Evolutionary conservation across 2,888 invertebrate species (phyloP).

Genomic region (Agriotes lineatus): DNA sequence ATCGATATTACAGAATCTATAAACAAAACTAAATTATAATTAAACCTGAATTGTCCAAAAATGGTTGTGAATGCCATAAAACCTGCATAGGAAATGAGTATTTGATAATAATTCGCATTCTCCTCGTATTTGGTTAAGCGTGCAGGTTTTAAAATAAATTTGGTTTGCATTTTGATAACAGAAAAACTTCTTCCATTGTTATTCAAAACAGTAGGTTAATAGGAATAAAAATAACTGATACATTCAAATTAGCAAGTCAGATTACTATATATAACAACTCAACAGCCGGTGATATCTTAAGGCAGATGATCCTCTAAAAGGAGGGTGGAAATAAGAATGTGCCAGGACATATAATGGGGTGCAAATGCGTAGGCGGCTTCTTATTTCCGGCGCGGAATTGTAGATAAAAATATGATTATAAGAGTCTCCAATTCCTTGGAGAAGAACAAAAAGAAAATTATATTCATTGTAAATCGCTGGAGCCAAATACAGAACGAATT

Average conservation of each 20-base stretch:
- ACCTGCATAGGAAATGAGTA: too few relatives aligned
- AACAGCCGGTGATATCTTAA: constrained; percentile 13
- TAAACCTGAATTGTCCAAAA: too few relatives aligned
- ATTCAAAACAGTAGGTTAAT: constrained; percentile 13
- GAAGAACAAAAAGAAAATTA: neutral
- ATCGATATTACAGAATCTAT: too few relatives aligned
- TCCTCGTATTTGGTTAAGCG: too few relatives aligned
- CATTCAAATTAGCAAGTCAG: constrained; percentile 22
- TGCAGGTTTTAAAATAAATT: neutral
- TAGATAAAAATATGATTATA: constrained; percentile 23
- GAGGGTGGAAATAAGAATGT: constrained; percentile 22
- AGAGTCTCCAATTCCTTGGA: neutral
- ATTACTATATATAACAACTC: constrained; percentile 11
- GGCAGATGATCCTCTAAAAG: constrained; percentile 9
- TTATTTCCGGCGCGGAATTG: constrained; percentile 2
- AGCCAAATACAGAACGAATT: too few relatives aligned
- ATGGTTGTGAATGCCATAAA: too few relatives aligned
- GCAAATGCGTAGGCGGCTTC: constrained; percentile 18
- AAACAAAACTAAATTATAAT: too few relatives aligned
- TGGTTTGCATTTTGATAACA: constrained; percentile 1
- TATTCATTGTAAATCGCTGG: neutral
- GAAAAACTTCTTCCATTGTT: constrained; percentile 9
- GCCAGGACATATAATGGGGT: constrained; percentile 10
- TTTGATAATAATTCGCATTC: too few relatives aligned
- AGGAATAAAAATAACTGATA: constrained; percentile 13